These are phyloP conservation scores for Gastrophryne carolinensis DNA, from an alignment of 2,797 vertebrate genomes.

Conservation along the genomic window DNA sequence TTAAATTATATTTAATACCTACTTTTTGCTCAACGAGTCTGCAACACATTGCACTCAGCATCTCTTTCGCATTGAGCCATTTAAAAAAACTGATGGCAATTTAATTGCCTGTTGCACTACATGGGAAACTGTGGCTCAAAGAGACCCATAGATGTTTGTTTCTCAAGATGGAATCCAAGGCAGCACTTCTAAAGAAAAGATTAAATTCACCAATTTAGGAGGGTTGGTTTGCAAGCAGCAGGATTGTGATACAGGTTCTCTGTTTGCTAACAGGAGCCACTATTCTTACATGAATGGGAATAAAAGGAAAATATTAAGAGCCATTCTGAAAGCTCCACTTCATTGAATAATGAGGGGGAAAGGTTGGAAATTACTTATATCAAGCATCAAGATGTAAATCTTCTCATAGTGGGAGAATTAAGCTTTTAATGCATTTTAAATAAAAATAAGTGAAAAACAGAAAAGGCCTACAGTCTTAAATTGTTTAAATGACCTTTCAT, in stretches of 20 bases:
- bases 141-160: conserved; percentile 40
- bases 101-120: conserved; percentile 43
- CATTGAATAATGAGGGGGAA: background rate
- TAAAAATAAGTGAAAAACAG: background rate
- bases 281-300: background rate
- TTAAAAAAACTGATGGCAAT: conserved; percentile 39
- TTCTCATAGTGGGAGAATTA: background rate
- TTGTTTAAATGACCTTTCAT: background rate
- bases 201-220: conserved; percentile 44
- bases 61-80: conserved; percentile 32
- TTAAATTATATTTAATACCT: conserved; percentile 35
- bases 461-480: background rate
- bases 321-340: background rate
- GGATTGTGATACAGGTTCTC: conserved; percentile 15
- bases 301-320: conserved; percentile 28
- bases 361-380: background rate
- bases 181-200: conserved; percentile 41
- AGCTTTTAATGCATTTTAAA: background rate
- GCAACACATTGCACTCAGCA: conserved; percentile 33
- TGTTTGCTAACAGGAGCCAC: conserved; percentile 36
- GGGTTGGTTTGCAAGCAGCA: background rate
- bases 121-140: conserved; percentile 37
- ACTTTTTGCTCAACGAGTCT: conserved; percentile 19
- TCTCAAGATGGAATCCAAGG: conserved; percentile 27
- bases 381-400: background rate